Evolutionary conservation across 2,797 vertebrate genomes (phyloP).

Genomic region (Lagothrix lagotricha): DNA sequence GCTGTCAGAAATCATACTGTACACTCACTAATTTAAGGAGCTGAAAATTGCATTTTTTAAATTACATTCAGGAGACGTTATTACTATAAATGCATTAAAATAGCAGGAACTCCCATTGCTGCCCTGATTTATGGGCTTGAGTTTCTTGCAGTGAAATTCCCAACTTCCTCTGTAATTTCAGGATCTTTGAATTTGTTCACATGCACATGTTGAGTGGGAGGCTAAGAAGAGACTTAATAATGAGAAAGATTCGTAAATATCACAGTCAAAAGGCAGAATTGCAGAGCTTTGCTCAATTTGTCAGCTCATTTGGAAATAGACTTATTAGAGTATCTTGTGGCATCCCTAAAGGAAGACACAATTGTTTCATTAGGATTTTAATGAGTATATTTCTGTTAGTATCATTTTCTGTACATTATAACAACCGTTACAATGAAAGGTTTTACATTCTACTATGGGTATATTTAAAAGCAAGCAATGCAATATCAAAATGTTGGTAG

Average conservation of each 20-base stretch:
- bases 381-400: background rate
- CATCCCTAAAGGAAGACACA: background rate
- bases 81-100: constrained; percentile 58
- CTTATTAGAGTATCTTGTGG: background rate
- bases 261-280: constrained; percentile 30
- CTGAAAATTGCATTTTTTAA: constrained; percentile 68
- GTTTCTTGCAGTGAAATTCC: constrained; percentile 30
- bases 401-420: background rate
- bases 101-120: constrained; percentile 34
- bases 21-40: constrained; percentile 55
- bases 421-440: background rate
- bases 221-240: background rate
- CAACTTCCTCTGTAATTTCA: background rate
- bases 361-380: constrained; percentile 22
- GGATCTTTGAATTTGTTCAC: constrained; percentile 29
- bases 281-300: constrained; percentile 19
- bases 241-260: constrained; percentile 5
- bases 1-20: constrained; percentile 46
- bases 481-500: constrained; percentile 43
- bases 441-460: constrained; percentile 6
- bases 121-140: constrained; percentile 50
- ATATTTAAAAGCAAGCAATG: constrained; percentile 25
- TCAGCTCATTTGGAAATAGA: constrained; percentile 33
- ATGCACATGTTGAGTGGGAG: background rate
- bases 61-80: constrained; percentile 45